A percentile compares a stretch with the other conserved stretches of the same genome.
phyloP scores from a whole-genome alignment of 1,140 invertebrate species.

The Anthonomus grandis region DNA sequence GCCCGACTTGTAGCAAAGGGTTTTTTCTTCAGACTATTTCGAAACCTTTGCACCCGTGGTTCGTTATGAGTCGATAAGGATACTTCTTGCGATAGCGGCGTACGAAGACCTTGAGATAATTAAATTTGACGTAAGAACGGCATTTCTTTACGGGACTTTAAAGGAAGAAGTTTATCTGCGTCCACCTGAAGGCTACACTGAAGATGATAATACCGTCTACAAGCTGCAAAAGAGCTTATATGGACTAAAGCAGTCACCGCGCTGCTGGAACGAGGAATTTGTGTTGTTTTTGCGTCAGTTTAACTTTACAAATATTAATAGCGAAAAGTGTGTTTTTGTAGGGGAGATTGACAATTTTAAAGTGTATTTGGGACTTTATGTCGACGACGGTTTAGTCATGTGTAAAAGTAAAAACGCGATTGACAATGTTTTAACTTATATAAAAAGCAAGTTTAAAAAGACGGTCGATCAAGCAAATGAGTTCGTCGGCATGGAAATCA shows the following conservation, averaged over 20 bases:
- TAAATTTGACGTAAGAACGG: slow-evolving; percentile 45
- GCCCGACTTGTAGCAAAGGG: slow-evolving; percentile 45
- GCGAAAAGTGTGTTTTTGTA: too few species aligned
- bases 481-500: slow-evolving; percentile 16
- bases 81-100: slow-evolving; percentile 30
- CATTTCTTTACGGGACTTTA: slow-evolving; percentile 49
- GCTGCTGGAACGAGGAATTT: slow-evolving; percentile 45
- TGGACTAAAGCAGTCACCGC: slow-evolving; percentile 50
- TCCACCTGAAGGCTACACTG: slow-evolving; percentile 44
- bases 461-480: slow-evolving; percentile 1
- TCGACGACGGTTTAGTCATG: slow-evolving; percentile 16
- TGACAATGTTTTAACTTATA: not conserved
- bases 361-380: slow-evolving; percentile 11
- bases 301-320: too few species aligned
- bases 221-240: slow-evolving; percentile 47
- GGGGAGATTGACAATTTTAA: not conserved
- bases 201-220: slow-evolving; percentile 13
- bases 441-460: slow-evolving; percentile 14
- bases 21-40: slow-evolving; percentile 47
- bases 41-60: slow-evolving; percentile 46
- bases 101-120: slow-evolving; percentile 15
- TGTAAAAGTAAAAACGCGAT: slow-evolving; percentile 5
- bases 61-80: slow-evolving; percentile 31
- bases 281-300: slow-evolving; percentile 12
- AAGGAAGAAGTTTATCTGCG: slow-evolving; percentile 43